phyloP scores from a whole-genome alignment of 2,113 vertebrate species.

The Tenrec ecaudatus region DNA sequence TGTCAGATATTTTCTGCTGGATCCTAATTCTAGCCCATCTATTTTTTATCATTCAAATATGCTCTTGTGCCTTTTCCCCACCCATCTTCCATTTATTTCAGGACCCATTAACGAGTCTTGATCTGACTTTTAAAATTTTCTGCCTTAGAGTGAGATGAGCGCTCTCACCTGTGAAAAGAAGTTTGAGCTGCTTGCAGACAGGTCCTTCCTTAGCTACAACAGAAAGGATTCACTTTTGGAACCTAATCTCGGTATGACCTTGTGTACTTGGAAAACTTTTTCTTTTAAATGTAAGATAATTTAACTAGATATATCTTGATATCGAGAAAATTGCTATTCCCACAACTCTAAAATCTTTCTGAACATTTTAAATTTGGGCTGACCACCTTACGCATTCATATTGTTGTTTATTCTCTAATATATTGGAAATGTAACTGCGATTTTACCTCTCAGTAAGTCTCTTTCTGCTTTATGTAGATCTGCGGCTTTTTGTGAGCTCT shows the following conservation, averaged over 20 bases:
- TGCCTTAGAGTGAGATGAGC: background rate
- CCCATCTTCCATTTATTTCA: no score
- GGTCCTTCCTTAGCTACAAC: background rate
- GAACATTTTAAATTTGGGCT: constrained; percentile 20
- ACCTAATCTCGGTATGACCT: background rate
- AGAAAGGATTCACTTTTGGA: background rate
- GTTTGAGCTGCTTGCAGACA: background rate
- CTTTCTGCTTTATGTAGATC: background rate
- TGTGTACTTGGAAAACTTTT: background rate
- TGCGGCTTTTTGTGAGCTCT: background rate
- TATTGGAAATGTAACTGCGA: background rate
- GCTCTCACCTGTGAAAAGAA: background rate
- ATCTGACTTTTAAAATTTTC: background rate
- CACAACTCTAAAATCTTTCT: background rate
- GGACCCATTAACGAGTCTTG: no score
- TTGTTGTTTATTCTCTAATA: background rate
- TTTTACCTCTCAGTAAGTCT: background rate
- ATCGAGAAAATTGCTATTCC: background rate
- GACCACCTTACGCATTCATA: background rate
- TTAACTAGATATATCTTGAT: background rate
- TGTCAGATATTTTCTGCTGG: no score
- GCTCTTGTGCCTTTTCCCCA: no score
- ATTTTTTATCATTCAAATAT: no score
- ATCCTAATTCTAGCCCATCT: no score
- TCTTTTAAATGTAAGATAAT: background rate